phyloP scores from a whole-genome alignment of 2,888 invertebrate species.

The Tenthredo mesomela region DNA sequence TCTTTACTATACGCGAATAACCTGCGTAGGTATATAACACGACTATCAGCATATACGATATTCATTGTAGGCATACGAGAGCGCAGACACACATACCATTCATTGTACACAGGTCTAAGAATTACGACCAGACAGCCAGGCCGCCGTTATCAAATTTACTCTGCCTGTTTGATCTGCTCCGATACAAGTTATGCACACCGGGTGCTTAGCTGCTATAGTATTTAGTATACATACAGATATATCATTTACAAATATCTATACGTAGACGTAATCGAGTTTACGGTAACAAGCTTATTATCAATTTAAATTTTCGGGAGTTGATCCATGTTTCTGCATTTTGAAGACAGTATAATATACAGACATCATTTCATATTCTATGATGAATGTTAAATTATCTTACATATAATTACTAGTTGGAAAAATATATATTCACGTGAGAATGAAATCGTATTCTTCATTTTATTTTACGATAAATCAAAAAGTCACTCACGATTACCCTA shows the following conservation, averaged over 20 bases:
- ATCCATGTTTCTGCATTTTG: background rate
- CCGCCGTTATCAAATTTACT: constrained; percentile 53
- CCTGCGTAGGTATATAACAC: background rate
- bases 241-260: constrained; percentile 3
- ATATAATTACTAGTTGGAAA: background rate
- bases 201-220: background rate
- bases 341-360: background rate
- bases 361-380: background rate
- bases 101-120: constrained; percentile 48
- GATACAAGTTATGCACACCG: constrained; percentile 22
- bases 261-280: constrained; percentile 3
- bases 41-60: background rate
- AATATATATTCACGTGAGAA: background rate
- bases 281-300: background rate
- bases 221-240: constrained; percentile 3
- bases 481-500: too few species aligned
- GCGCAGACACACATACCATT: background rate
- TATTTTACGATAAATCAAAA: constrained; percentile 10
- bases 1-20: constrained; percentile 30
- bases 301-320: background rate
- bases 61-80: constrained; percentile 10
- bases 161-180: constrained; percentile 51
- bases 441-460: background rate
- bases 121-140: constrained; percentile 48
- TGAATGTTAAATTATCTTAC: background rate